Evolutionary conservation across 2,888 invertebrate species (phyloP).

Genomic region (Gymnocheta viridis): DNA sequence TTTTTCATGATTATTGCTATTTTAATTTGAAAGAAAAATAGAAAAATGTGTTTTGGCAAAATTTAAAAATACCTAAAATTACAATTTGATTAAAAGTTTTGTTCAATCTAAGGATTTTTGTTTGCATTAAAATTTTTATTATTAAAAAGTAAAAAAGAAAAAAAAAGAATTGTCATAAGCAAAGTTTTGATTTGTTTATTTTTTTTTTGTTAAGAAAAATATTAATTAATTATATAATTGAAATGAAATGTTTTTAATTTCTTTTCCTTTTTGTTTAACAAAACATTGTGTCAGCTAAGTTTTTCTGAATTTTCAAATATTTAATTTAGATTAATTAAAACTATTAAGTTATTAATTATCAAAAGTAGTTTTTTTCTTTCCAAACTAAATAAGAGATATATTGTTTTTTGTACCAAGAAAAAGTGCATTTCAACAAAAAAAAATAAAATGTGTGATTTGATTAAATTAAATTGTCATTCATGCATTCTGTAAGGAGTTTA

Average conservation of each 20-base stretch:
- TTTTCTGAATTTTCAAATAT: slow-evolving; percentile 70
- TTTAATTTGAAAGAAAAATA: slow-evolving; percentile 51
- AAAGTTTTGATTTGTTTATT: slow-evolving; percentile 40
- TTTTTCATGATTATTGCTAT: slow-evolving; percentile 66
- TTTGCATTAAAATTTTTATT: background rate
- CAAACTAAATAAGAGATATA: background rate
- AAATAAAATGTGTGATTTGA: slow-evolving; percentile 17
- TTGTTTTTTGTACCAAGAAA: slow-evolving; percentile 44
- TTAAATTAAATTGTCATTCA: slow-evolving; percentile 35
- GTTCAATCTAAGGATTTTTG: background rate
- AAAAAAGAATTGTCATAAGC: slow-evolving; percentile 64
- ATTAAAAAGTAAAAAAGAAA: no score
- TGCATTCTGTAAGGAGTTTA: slow-evolving; percentile 46
- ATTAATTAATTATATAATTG: slow-evolving; percentile 19
- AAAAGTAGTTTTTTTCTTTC: background rate
- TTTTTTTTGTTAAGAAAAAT: slow-evolving; percentile 26
- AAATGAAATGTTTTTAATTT: background rate
- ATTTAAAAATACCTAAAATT: slow-evolving; percentile 58
- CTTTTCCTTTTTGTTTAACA: slow-evolving; percentile 70
- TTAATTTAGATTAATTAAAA: slow-evolving; percentile 34
- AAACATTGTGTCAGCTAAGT: slow-evolving; percentile 83
- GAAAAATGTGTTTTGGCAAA: slow-evolving; percentile 51
- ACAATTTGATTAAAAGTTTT: slow-evolving; percentile 29
- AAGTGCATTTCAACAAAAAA: slow-evolving; percentile 46
- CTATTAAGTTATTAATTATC: background rate